Conservation (phyloP, 2,113 vertebrate species). For the Pleuronectes platessa region DNA sequence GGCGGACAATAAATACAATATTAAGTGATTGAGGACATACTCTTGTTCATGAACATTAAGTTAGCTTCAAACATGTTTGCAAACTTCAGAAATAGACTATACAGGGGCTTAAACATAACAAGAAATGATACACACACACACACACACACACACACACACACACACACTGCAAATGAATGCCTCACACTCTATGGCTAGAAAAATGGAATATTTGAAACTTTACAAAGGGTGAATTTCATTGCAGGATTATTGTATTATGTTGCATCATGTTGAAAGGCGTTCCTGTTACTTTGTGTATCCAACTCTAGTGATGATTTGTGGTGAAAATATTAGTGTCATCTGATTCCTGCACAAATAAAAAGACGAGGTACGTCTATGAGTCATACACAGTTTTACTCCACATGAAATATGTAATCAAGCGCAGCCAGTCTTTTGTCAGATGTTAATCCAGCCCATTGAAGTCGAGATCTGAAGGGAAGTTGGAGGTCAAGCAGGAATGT, state of each 20-base stretch:
- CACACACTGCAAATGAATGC: too few species aligned
- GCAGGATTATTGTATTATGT: slow-evolving; percentile 22
- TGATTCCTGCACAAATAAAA: slow-evolving; percentile 37
- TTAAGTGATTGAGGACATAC: too few species aligned
- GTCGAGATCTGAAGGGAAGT: slow-evolving; percentile 45
- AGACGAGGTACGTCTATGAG: slow-evolving; percentile 4
- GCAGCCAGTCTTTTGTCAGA: slow-evolving; percentile 59
- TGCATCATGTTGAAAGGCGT: slow-evolving; percentile 37
- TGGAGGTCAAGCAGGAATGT: slow-evolving; percentile 45
- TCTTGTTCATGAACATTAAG: too few species aligned
- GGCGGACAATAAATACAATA: too few species aligned
- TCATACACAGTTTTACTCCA: slow-evolving; percentile 58
- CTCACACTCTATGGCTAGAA: neutral
- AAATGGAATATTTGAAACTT: slow-evolving; percentile 1
- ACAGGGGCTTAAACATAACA: neutral
- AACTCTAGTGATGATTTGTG: slow-evolving; percentile 30
- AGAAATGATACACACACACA: neutral
- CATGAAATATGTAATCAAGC: slow-evolving; percentile 56
- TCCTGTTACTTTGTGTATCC: slow-evolving; percentile 24
- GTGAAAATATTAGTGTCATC: slow-evolving; percentile 44
- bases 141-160: neutral
- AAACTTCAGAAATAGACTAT: too few species aligned
- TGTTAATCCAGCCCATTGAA: slow-evolving; percentile 64
- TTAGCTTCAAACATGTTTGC: too few species aligned
- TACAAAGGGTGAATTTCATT: slow-evolving; percentile 20